Base-by-base conservation (phyloP, 30 jellyfish, hydroid and myxozoan species). In the Cassiopea xamachana region DNA sequence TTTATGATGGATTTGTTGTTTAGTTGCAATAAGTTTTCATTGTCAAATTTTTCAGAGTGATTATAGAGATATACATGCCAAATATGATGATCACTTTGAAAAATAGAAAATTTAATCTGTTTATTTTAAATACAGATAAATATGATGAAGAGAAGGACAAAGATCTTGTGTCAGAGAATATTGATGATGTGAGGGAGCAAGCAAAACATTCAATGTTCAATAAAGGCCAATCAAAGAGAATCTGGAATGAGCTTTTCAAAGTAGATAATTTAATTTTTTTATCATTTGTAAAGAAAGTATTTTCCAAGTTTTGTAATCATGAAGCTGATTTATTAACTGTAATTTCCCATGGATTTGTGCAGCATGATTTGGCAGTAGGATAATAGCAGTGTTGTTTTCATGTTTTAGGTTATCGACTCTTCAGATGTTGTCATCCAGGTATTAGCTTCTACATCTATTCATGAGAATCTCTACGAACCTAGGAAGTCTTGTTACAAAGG, bases 361-460 rank as follows among this genome's bases (percentile, higher is more conserved):
- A 27, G 39, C 39, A 27, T 27, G 39, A 0, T 27, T 27, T 27
- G 39, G 39, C 39, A 27, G 39, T 27, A 27, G 39, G 39, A 27
- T 27, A 27, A 27, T 27, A 27, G 39, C 39, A 27, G 39, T 27
- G 39, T 27, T 27, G 39, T 64, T 64, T 64, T 89, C 86, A 44
- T 7, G 16, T 82, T 85, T 55, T 50, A 96, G 99, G 99, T 96
- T 17, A 90, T 96, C 39, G 99, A 96, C 79, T 95, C 99, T 1
- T 96, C 99, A 5, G 99, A 96, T 93, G 99, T 96, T 55, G 94
- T 96, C 48, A 92, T 96, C 19, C 99, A 95, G 98, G 99, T 95
- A 86, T n/a, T 73, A 45, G 7, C 12, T 80, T 60, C 27, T 10
- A 12, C 55, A 82, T 7, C 59, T 80, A 27, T 27, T 27, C 39